Evolutionary conservation across 1,140 invertebrate species (phyloP).

Genomic region (Aphelinus certus): DNA sequence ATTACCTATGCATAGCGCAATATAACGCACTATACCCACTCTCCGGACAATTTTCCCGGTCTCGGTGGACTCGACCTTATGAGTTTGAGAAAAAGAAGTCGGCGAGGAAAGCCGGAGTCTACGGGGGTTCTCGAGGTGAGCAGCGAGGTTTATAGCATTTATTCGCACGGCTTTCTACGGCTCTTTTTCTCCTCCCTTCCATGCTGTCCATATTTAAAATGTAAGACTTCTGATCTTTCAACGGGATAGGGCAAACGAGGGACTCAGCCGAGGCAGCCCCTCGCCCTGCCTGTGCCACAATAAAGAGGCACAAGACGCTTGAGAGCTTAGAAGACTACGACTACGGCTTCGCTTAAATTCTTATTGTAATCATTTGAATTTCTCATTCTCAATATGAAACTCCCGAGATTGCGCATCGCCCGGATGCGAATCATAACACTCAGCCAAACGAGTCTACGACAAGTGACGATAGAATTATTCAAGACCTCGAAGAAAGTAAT

Average conservation of each 20-base stretch:
- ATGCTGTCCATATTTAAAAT: conserved; percentile 32
- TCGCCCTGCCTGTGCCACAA: too few species aligned
- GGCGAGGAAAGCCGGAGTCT: neutral
- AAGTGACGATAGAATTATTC: too few species aligned
- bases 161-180: neutral
- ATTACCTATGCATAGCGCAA: conserved; percentile 21
- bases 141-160: conserved; percentile 21
- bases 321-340: too few species aligned
- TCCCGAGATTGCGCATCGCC: too few species aligned
- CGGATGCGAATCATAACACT: too few species aligned
- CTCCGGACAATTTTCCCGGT: conserved; percentile 12
- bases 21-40: neutral
- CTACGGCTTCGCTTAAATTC: too few species aligned
- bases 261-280: neutral
- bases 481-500: too few species aligned
- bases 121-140: neutral
- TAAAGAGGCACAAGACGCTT: too few species aligned
- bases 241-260: neutral
- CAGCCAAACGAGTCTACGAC: too few species aligned
- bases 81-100: neutral
- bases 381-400: too few species aligned
- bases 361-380: too few species aligned
- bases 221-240: neutral
- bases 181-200: neutral
- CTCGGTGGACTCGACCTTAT: neutral